Conservation (phyloP, 2,888 invertebrate genomes). For the Pandemis corylana region DNA sequence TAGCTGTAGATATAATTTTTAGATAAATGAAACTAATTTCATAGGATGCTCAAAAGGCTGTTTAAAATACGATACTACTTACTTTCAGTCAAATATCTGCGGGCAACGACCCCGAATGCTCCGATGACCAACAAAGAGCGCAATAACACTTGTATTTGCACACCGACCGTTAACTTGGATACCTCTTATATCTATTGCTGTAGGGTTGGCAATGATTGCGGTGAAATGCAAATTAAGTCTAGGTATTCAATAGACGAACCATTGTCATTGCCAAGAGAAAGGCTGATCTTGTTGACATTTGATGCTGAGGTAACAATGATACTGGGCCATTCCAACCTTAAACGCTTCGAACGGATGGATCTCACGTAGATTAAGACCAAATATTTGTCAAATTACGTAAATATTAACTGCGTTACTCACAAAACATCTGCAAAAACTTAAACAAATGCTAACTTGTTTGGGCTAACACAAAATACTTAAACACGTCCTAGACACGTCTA, state of each 20-base stretch:
- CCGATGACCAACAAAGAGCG: constrained; percentile 51
- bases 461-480: too few species aligned
- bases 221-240: constrained; percentile 20
- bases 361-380: not conserved
- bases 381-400: not conserved
- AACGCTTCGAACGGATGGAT: not conserved
- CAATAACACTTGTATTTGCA: constrained; percentile 36
- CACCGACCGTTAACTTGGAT: constrained; percentile 26
- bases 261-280: constrained; percentile 58
- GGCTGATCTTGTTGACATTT: constrained; percentile 40
- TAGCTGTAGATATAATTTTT: not conserved
- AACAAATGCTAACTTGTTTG: too few species aligned
- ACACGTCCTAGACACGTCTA: too few species aligned
- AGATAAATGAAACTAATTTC: not conserved
- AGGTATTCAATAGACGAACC: constrained; percentile 38
- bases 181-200: constrained; percentile 4
- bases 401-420: not conserved
- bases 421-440: too few species aligned
- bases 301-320: not conserved
- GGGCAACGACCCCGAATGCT: constrained; percentile 43
- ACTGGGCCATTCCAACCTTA: not conserved
- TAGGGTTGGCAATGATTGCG: constrained; percentile 14
- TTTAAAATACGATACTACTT: not conserved
- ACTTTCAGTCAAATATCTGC: constrained; percentile 26
- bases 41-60: not conserved